Conservation (phyloP, 2,113 vertebrate genomes). For the Myiagra hebetior region DNA sequence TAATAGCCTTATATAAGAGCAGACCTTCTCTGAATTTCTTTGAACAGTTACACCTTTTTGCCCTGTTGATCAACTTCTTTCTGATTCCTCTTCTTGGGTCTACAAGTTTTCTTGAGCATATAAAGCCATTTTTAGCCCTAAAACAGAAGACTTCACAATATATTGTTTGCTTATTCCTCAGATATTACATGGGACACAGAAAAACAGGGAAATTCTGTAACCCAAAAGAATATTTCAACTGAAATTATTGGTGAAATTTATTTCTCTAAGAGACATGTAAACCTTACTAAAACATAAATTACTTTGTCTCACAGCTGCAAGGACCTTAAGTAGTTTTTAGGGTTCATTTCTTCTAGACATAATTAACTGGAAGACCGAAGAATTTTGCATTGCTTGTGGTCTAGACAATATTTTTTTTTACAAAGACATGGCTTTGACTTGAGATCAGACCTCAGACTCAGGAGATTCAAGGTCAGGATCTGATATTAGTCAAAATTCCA, state of each 20-base stretch:
- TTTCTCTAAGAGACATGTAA: neutral
- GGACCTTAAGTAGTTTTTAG: neutral
- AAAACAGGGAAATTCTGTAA: neutral
- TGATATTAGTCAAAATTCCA: neutral
- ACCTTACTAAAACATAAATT: neutral
- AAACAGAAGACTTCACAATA: neutral
- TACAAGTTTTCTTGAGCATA: neutral
- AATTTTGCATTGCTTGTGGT: neutral
- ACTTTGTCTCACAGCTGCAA: neutral
- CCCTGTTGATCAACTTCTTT: neutral
- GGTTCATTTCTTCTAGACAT: neutral
- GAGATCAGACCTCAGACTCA: neutral
- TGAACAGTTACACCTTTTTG: neutral
- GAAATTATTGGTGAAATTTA: neutral
- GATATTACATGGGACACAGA: neutral
- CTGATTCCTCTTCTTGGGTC: neutral
- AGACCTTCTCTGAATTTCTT: neutral
- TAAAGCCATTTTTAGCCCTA: neutral
- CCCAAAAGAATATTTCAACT: neutral
- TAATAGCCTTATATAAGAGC: neutral
- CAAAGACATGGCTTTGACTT: neutral
- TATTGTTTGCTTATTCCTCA: neutral
- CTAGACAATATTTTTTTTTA: neutral
- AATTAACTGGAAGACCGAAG: neutral
- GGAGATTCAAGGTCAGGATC: neutral